Conservation (phyloP, 1,140 invertebrate species). For the Drosophila tristis region DNA sequence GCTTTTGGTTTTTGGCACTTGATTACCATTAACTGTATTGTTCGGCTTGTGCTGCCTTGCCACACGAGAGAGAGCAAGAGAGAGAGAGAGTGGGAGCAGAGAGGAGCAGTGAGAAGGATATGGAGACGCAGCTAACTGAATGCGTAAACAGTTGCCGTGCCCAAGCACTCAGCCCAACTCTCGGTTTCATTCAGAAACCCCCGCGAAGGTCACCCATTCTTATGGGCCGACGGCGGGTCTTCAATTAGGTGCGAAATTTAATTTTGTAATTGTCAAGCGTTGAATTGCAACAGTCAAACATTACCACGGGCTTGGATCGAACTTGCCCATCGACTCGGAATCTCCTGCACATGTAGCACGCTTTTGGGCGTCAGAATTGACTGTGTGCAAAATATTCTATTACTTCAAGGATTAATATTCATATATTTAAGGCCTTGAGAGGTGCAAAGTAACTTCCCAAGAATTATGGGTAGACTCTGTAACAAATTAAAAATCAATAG, state of each 20-base stretch:
- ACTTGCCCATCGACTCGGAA: no score
- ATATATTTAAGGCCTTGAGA: no score
- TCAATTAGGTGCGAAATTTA: slow-evolving; percentile 40
- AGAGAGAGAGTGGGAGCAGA: not conserved
- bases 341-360: not conserved
- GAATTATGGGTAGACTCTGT: no score
- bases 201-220: slow-evolving; percentile 24
- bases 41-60: slow-evolving; percentile 10
- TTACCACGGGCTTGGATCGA: not conserved
- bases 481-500: not conserved
- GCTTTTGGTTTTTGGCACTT: slow-evolving; percentile 50
- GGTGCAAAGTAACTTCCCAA: no score
- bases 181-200: slow-evolving; percentile 40
- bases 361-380: slow-evolving; percentile 6
- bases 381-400: no score
- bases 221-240: slow-evolving; percentile 13
- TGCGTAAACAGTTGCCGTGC: slow-evolving; percentile 36
- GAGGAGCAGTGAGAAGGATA: not conserved
- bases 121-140: slow-evolving; percentile 28
- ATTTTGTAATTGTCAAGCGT: slow-evolving; percentile 24
- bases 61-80: slow-evolving; percentile 13
- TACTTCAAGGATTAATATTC: not conserved
- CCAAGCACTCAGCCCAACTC: slow-evolving; percentile 22
- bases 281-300: slow-evolving; percentile 9
- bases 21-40: slow-evolving; percentile 40